Evolutionary conservation across 2,797 vertebrate species (phyloP).

Genomic region (Propithecus deckenii): DNA sequence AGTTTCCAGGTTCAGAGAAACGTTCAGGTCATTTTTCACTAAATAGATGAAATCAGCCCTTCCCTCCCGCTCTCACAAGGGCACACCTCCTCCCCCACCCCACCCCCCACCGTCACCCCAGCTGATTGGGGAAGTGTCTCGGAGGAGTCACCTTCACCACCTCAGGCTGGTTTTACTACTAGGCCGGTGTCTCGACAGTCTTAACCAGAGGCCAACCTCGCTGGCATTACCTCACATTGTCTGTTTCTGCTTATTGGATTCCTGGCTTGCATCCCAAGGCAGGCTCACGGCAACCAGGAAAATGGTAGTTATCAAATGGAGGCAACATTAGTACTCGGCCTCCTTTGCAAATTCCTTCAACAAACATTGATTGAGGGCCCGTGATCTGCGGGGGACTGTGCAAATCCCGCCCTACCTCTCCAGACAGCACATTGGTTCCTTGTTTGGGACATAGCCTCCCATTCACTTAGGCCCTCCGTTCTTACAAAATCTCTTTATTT

Average conservation of each 20-base stretch:
- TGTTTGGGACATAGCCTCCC: neutral
- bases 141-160: neutral
- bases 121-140: neutral
- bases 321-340: neutral
- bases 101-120: neutral
- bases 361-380: constrained; percentile 46
- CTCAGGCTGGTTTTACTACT: neutral
- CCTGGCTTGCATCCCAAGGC: constrained; percentile 31
- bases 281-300: constrained; percentile 62
- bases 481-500: neutral
- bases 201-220: neutral
- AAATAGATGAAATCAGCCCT: constrained; percentile 69
- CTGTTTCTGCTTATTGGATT: constrained; percentile 28
- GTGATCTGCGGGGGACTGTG: neutral
- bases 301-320: constrained; percentile 61
- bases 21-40: constrained; percentile 67
- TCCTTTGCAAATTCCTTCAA: constrained; percentile 61
- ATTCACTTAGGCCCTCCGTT: neutral
- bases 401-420: neutral
- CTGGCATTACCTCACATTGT: neutral
- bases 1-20: constrained; percentile 70
- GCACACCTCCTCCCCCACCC: neutral
- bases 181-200: neutral
- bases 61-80: constrained; percentile 20
- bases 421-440: neutral